phyloP scores from a whole-genome alignment of 2,888 invertebrate genomes.

The Orthosia incerta region DNA sequence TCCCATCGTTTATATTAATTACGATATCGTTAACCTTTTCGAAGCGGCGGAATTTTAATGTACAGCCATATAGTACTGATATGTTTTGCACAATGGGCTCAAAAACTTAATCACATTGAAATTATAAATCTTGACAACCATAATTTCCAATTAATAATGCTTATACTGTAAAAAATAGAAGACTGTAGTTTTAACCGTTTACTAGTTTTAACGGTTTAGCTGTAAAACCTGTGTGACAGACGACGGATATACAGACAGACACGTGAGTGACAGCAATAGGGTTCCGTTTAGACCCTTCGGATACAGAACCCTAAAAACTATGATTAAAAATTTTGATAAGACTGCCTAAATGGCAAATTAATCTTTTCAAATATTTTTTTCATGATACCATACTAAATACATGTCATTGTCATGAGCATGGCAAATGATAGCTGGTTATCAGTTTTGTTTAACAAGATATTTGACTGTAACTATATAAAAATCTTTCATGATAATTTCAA shows the following conservation, averaged over 20 bases:
- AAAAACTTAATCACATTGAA: neutral
- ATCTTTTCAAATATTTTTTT: neutral
- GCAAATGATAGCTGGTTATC: constrained; percentile 23
- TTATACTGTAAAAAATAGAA: no score
- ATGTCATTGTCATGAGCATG: neutral
- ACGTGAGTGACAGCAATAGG: no score
- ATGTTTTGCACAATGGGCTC: neutral
- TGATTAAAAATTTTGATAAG: neutral
- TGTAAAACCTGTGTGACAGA: no score
- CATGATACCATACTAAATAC: neutral
- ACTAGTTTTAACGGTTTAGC: no score
- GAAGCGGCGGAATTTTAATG: constrained; percentile 8
- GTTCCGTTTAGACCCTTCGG: no score
- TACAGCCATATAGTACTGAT: neutral
- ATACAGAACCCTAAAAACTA: no score
- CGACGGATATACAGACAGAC: no score
- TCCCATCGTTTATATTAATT: constrained; percentile 34
- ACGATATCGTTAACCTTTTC: constrained; percentile 25
- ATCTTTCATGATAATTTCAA: constrained; percentile 30
- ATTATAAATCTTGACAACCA: neutral
- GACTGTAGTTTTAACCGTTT: no score
- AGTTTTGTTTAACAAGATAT: constrained; percentile 22
- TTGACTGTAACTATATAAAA: constrained; percentile 13
- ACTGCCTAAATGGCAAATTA: neutral
- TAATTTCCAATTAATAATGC: constrained; percentile 5